A percentile compares a stretch with the other conserved stretches of the same genome.
Conservation (phyloP, 2,113 vertebrate species). For the Peromyscus californicus region DNA sequence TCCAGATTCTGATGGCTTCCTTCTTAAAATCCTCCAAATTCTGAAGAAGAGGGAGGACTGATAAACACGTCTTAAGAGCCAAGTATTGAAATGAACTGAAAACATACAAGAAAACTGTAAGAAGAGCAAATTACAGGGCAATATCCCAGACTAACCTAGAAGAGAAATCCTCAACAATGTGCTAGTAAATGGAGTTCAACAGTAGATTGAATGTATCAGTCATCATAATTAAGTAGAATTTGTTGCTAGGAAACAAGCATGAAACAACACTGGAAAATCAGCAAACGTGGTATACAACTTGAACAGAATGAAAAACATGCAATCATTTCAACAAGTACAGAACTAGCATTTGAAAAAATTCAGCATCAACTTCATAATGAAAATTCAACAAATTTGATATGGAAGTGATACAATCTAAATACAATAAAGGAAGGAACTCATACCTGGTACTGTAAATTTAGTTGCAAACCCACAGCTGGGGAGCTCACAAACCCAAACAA, state of each 20-base stretch:
- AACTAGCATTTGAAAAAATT: neutral
- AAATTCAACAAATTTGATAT: neutral
- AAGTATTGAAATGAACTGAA: neutral
- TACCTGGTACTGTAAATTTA: neutral
- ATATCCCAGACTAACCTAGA: neutral
- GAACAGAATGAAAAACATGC: neutral
- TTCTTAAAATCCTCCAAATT: neutral
- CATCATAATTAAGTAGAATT: neutral
- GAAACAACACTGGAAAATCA: neutral
- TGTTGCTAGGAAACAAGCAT: neutral
- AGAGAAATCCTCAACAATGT: neutral
- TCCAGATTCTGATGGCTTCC: neutral
- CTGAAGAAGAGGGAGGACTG: neutral
- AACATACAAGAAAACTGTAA: neutral
- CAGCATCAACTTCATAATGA: neutral
- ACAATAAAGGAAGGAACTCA: neutral
- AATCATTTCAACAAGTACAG: neutral
- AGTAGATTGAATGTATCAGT: neutral
- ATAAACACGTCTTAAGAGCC: neutral
- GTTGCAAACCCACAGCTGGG: neutral
- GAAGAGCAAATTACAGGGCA: neutral
- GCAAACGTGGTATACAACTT: neutral
- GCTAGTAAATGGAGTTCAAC: neutral
- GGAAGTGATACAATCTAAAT: neutral
- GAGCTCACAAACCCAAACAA: no score